Evolutionary conservation across 2,113 vertebrate species (phyloP), one percentile per base, ranked within the genome.

Genomic region (Scortum barcoo): DNA sequence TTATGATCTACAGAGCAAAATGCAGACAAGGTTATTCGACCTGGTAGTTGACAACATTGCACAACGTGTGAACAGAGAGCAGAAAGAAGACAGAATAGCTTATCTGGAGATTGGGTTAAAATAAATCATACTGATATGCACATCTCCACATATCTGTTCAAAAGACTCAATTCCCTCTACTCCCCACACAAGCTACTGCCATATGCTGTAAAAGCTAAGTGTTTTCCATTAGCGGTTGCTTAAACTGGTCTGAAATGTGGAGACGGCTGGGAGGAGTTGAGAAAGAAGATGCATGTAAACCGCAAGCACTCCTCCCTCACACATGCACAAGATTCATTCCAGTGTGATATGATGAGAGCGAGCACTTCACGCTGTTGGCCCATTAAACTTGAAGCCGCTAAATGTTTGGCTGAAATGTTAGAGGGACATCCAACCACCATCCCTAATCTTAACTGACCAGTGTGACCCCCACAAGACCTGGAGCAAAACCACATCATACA

Each of bases 391-490:
- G 57, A 62, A 72, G 69, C 78, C 82, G 87, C 69, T 67, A 82
- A 88, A 86, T 89, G 75, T 81, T 89, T 83, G 42, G 22, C 80
- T 72, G 80, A 89, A 90, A 90, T 26, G 17, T 74, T 82, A 79
- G 80, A 16, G 84, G 84, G 88, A 83, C 65, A 87, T 83, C 73
- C 68, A 79, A 86, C 58, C 83, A 73, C 83, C 86, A 81, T 81
- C 58, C 69, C 77, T 91, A 89, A 93, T 91, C 88, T 80, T 84
- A 76, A 91, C 82, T 81, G 83, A 72, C 78, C 51, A n/a, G 5
- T 36, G 58, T 87, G 86, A 90, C 82, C 83, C 70, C 13, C 72
- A 65, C 63, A 72, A 54, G 70, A 22, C 53, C 75, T 19, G 54
- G 46, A n/a, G 51, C 36, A 73, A 42, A 76, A 62, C 72, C 80